phyloP scores from a whole-genome alignment of 2,113 vertebrate species.

The Ardeotis arabs region DNA sequence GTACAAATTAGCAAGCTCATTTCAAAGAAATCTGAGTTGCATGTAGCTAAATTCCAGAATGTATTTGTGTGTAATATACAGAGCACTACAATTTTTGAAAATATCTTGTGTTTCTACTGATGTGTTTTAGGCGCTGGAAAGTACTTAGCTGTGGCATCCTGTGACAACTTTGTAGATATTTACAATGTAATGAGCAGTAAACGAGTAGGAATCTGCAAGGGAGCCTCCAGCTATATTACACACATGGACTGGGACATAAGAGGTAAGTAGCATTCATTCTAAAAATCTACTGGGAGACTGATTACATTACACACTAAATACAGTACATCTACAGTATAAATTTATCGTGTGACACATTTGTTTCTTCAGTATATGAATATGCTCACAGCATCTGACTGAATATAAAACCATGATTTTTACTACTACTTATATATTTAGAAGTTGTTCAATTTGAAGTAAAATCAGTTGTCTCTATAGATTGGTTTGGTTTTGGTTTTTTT shows the following conservation, averaged over 20 bases:
- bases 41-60: not conserved
- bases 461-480: not conserved
- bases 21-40: not conserved
- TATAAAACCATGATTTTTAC: not conserved
- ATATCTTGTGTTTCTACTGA: not conserved
- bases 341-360: not conserved
- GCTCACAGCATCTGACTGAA: not conserved
- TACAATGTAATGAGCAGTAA: conserved; percentile 98
- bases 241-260: conserved; percentile 95
- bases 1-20: not conserved
- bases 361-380: not conserved
- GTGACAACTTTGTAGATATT: conserved; percentile 95
- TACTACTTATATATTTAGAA: not conserved
- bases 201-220: conserved; percentile 94
- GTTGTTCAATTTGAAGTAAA: not conserved
- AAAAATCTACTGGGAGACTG: not conserved
- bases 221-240: conserved; percentile 91
- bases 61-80: not conserved
- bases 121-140: conserved; percentile 87
- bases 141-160: conserved; percentile 94
- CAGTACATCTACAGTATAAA: not conserved
- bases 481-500: not conserved
- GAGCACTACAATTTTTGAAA: not conserved
- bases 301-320: not conserved
- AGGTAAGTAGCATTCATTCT: conserved; percentile 77